Base-by-base conservation (phyloP, 2,797 vertebrate species). In the Mus caroli region DNA sequence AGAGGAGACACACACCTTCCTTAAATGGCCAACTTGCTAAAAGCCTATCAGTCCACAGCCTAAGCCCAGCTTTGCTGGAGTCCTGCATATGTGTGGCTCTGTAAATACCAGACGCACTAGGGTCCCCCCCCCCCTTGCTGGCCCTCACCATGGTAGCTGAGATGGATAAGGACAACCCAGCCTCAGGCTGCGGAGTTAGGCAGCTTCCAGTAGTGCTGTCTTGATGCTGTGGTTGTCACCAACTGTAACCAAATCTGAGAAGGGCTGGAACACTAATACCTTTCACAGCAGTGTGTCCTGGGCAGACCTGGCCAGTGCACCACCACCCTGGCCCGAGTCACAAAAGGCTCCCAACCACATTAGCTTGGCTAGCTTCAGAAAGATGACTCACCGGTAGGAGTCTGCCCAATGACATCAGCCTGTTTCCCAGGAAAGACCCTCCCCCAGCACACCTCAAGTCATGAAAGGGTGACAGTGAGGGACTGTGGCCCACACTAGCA, bases 151-250 rank as follows among this genome's bases (percentile, higher is more conserved):
- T 92, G 56, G 60, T 77, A 96, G 96, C 97, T 64, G 91, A 94
- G 96, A 92, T 17, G 89, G 83, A 88, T 88, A 96, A 97, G 95
- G 96, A 95, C 7, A 56, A 79, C 46, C 37, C 79, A 87, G 88
- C 56, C 97, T 37, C 60, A 19, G 28, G 91, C 96, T 96, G 94
- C 97, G 97, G 97, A 98, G 96, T 97, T 96, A 97, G 98, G 90
- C 80, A 11, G 22, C 96, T 97, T 92, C 95, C 94, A 97, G 98
- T 88, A 0, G 92, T 98, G 98, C 99, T 98, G 97, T 98, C 98
- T 98, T 99, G 99, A 99, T 99, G 98, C 98, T 94, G 15, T 96
- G 99, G 99, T 99, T 97, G 96, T 97, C 99, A 99, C 99, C 99
- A 97, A 97, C 97, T 94, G 67, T 99, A 99, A 99, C 98, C 98